Base-by-base conservation (phyloP, 2,113 vertebrate species). In the Genyomyrus donnyi region DNA sequence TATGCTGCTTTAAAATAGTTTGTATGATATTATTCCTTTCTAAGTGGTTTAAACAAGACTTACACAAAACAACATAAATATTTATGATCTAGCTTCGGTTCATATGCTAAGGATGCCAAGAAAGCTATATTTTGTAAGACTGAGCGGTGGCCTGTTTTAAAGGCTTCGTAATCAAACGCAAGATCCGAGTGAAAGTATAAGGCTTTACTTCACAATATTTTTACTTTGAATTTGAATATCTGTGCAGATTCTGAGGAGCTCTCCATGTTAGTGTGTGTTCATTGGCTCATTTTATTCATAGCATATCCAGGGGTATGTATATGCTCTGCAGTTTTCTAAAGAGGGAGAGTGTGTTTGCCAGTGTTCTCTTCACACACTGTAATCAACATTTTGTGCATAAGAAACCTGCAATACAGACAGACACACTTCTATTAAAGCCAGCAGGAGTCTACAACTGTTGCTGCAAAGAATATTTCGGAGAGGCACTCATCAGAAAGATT, bases 381-480 rank as follows among this genome's bases (percentile, higher is more conserved):
- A 21, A 87, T 42, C 45, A 85, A 3, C 83, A 46, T 46, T 83
- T 83, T 85, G 21, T 48, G 10, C 19, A 48, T 48, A 48, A 46
- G 9, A 48, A 24, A 85, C 83, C 45, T n/a, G 17, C 39, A 46
- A 21, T 48, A 85, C 58, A 88, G 84, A 56, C 15, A 89, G 46
- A 58, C 21, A 48, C 42, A 5, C 45, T 24, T 80, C 56, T 46
- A 24, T 62, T 87, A 52, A 10, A 95, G 66, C 87, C 84, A 86
- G 84, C 50, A 42, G 70, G 89, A 92, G 84, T 90, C 90, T 90
- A 39, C 91, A 94, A 94, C 92, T 92, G 91, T 91, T 92, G 93
- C 92, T 66, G 90, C 31, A 13, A 80, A 35, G 74, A 80, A 80
- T 91, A 92, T 94, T 95, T 93, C 91, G 94, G 93, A n/a, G 83